Conservation (phyloP, 1,140 invertebrate genomes). For the Theocolax elegans region DNA sequence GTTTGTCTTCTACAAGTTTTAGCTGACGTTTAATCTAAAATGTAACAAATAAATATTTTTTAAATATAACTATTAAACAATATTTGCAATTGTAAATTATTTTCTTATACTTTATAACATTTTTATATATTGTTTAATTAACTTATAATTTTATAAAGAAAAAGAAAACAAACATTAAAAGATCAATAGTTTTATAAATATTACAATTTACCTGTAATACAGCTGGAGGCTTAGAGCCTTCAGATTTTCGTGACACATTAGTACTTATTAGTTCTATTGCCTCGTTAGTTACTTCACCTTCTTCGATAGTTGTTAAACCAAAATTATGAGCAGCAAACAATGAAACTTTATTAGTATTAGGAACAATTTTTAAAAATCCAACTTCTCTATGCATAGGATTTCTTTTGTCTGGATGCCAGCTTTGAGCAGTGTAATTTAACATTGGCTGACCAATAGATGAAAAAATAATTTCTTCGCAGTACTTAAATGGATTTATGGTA, state of each 20-base stretch:
- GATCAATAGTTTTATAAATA: slow-evolving; percentile 16
- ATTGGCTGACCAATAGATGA: slow-evolving; percentile 74
- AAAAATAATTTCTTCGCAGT: slow-evolving; percentile 73
- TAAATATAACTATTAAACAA: no score
- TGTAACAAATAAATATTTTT: slow-evolving; percentile 6
- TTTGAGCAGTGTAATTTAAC: slow-evolving; percentile 70
- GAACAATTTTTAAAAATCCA: slow-evolving; percentile 74
- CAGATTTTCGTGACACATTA: slow-evolving; percentile 66
- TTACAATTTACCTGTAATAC: slow-evolving; percentile 63
- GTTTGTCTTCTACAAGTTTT: slow-evolving; percentile 61
- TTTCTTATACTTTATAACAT: no score
- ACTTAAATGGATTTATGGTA: slow-evolving; percentile 72
- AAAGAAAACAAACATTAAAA: not conserved
- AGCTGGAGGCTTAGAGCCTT: slow-evolving; percentile 66
- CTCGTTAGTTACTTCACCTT: slow-evolving; percentile 62
- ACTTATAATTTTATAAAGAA: no score
- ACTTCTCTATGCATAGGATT: slow-evolving; percentile 75
- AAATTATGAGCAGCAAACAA: slow-evolving; percentile 75
- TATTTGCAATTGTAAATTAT: not conserved
- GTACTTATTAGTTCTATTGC: slow-evolving; percentile 65
- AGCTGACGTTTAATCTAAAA: slow-evolving; percentile 62
- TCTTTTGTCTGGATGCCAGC: slow-evolving; percentile 69
- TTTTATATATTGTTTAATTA: no score
- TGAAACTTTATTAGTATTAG: slow-evolving; percentile 69
- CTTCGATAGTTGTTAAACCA: slow-evolving; percentile 71